Conservation (phyloP, 2,113 vertebrate genomes). For the Atractosteus spatula region DNA sequence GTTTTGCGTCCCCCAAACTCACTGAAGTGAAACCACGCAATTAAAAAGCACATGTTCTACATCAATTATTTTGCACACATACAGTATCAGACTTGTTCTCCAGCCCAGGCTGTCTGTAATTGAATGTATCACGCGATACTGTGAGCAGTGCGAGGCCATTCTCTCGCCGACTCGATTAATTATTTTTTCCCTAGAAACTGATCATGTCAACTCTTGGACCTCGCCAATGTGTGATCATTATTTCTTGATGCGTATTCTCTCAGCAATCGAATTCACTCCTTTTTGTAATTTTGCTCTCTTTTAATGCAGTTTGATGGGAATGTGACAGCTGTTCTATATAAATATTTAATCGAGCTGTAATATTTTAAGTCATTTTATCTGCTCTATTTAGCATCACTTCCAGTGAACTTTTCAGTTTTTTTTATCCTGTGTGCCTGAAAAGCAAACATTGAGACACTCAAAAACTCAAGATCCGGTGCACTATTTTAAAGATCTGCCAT, state of each 20-base stretch:
- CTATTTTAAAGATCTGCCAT: too few relatives aligned
- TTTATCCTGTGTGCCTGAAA: too few relatives aligned
- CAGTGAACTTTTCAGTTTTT: constrained; percentile 30
- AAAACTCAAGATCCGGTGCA: too few relatives aligned
- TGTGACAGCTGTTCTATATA: not conserved
- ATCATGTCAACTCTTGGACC: constrained; percentile 32
- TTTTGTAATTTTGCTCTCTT: not conserved
- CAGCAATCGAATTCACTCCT: not conserved
- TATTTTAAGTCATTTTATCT: constrained; percentile 5
- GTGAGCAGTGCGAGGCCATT: constrained; percentile 9
- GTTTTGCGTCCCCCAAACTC: constrained; percentile 6
- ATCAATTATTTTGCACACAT: not conserved
- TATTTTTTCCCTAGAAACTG: constrained; percentile 24
- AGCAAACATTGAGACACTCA: too few relatives aligned
- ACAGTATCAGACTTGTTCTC: constrained; percentile 3
- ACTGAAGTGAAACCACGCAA: constrained; percentile 26
- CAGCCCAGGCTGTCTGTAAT: constrained; percentile 13
- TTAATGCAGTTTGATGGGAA: not conserved
- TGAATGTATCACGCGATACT: constrained; percentile 18
- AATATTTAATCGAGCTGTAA: not conserved
- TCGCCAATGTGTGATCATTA: constrained; percentile 29
- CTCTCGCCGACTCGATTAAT: constrained; percentile 34
- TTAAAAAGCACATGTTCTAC: constrained; percentile 25
- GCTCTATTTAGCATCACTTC: constrained; percentile 26
- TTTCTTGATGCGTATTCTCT: constrained; percentile 25